A percentile compares a stretch with the other conserved stretches of the same genome.
Evolutionary conservation across 2,797 vertebrate genomes (phyloP).

Genomic region (Vultur gryphus): DNA sequence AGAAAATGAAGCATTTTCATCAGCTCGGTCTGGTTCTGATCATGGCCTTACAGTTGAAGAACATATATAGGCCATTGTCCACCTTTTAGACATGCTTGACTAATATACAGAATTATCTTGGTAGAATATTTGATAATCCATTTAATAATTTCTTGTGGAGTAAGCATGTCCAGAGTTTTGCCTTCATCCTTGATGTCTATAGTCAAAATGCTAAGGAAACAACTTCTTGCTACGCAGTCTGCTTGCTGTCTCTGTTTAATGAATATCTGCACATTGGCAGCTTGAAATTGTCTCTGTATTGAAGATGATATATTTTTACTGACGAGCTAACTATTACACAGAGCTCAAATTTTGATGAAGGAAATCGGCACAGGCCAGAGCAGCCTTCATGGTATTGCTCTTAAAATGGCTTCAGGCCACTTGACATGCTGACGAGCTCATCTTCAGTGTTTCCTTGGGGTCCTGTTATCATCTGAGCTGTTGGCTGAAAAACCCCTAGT

Average conservation of each 20-base stretch:
- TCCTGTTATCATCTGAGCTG: neutral
- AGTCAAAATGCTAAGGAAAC: neutral
- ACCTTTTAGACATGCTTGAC: neutral
- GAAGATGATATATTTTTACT: rapidly evolving
- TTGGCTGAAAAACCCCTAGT: neutral
- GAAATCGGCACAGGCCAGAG: too few relatives aligned
- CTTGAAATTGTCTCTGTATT: neutral
- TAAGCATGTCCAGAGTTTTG: neutral
- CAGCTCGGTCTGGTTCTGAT: neutral
- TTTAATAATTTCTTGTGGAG: neutral
- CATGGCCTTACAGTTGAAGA: neutral
- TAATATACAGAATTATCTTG: neutral
- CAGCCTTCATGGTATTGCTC: neutral
- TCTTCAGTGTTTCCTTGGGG: neutral
- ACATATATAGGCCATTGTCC: too few relatives aligned
- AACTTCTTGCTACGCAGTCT: neutral
- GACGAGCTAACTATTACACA: neutral
- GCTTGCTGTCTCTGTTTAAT: neutral
- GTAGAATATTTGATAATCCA: neutral
- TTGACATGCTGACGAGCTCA: neutral
- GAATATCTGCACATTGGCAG: neutral
- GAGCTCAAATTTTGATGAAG: neutral
- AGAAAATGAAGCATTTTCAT: neutral
- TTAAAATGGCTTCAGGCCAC: neutral
- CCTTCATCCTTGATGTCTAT: neutral